Percentiles rank a stretch among this genome's conserved stretches.
These are phyloP conservation scores for Bombus waltoni DNA, from an alignment of 1,140 invertebrate species.

Conservation along the genomic window DNA sequence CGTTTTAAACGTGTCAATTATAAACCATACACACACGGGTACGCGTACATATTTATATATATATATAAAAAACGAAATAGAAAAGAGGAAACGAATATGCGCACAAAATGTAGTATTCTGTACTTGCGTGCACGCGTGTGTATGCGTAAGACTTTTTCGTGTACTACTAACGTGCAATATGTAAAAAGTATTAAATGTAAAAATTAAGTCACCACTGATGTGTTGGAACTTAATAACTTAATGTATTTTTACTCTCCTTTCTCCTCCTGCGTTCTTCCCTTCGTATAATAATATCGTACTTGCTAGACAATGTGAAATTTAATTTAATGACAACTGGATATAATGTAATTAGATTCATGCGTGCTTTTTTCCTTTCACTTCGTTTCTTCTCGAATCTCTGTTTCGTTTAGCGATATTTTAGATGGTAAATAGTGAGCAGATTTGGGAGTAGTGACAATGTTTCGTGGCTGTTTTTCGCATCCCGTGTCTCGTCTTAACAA, in stretches of 20 bases:
- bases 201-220: constrained; percentile 74
- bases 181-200: constrained; percentile 60
- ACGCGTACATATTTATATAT: not conserved
- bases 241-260: constrained; percentile 78
- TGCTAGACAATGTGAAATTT: constrained; percentile 79
- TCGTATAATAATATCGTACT: constrained; percentile 77
- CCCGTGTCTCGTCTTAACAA: constrained; percentile 61
- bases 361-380: constrained; percentile 66
- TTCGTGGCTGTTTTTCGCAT: constrained; percentile 49
- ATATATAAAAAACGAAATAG: not conserved
- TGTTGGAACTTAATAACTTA: constrained; percentile 78
- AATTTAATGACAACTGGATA: constrained; percentile 80
- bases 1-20: not conserved
- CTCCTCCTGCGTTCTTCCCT: constrained; percentile 76
- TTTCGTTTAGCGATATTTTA: constrained; percentile 57
- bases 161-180: constrained; percentile 46
- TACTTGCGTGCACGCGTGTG: constrained; percentile 12
- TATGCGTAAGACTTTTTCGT: constrained; percentile 32
- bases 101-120: constrained; percentile 22
- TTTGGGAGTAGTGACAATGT: constrained; percentile 62
- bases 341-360: constrained; percentile 74
- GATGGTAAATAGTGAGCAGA: constrained; percentile 65
- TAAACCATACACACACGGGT: not conserved
- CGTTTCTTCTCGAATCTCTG: constrained; percentile 63
- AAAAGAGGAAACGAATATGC: constrained; percentile 27